Base-by-base conservation (phyloP, 2,888 invertebrate genomes). In the Caenorhabditis wallacei region DNA sequence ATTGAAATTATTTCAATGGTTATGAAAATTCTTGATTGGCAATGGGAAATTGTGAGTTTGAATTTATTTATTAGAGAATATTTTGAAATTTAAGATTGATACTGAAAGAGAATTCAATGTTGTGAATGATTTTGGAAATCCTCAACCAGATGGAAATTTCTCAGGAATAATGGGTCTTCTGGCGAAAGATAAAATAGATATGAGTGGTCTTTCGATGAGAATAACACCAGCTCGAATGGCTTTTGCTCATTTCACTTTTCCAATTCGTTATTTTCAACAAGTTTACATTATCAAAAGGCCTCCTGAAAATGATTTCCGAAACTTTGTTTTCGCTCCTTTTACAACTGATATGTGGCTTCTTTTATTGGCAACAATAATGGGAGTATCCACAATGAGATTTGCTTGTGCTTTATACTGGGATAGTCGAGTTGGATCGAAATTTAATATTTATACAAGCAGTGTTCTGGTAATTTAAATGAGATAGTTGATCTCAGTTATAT, bases 11-110 rank as follows among this genome's bases (percentile, higher is more conserved):
- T 88, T 13, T 56, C 72, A 10, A 84, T 87, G 74, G 87, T 86
- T 18, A 84, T 88, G 88, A 75, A 84, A n/a, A 72, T 88, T 43
- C 59, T 88, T 16, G 85, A 85, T 54, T 88, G 88, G 88, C 84
- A 88, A n/a, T 88, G 87, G 87, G 87, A 85, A 66, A 66, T 87
- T 53, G 86, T 88, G 51, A 46, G 85, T 72, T 63, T 8, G 46
- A 18, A 18, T 48, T n/a, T 3, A 18, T 40, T 40, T 2, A 40
- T 13, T 40, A 5, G 2, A 40, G 13, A 40, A 10, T 40, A 10
- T 10, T 2, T 40, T 13, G 16, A 2, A 16, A 13, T 20, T 59
- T 26, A 16, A 87, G 86, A 78, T 87, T 1, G 88, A 88, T 48
- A 85, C 86, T 4, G 81, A 84, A 35, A 54, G 56, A 22, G 82